These are phyloP conservation scores for Sylvilagus floridanus DNA, from an alignment of 2,797 vertebrate species.

Conservation along the genomic window DNA sequence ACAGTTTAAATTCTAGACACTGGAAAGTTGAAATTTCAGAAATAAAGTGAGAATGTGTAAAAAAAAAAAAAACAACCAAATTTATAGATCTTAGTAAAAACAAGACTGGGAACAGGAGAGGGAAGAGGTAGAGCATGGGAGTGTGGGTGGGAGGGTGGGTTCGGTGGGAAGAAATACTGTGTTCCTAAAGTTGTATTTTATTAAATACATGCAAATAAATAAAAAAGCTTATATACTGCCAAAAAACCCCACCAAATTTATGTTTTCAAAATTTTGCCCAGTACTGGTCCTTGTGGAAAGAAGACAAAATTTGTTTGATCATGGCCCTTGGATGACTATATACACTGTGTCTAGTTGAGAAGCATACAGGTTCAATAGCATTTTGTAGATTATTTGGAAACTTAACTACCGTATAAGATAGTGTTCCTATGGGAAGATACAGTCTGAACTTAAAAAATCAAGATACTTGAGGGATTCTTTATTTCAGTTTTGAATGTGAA, in stretches of 20 bases:
- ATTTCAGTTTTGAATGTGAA: constrained; percentile 53
- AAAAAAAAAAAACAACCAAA: too few species aligned
- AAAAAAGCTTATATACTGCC: too few species aligned
- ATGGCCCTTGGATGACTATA: background rate
- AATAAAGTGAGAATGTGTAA: background rate
- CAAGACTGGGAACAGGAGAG: too few species aligned
- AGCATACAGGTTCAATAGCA: background rate
- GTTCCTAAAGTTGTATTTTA: too few species aligned
- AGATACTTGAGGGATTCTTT: background rate
- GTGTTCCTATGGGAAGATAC: constrained; percentile 3
- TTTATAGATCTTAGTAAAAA: too few species aligned
- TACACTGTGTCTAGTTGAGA: background rate
- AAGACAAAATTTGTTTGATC: constrained; percentile 1
- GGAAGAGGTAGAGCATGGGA: too few species aligned
- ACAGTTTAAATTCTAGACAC: constrained; percentile 17
- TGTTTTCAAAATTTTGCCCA: constrained; percentile 46
- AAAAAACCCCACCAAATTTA: background rate
- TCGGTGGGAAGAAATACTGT: too few species aligned
- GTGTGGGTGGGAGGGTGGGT: too few species aligned
- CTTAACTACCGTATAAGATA: background rate
- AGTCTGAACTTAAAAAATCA: constrained; percentile 21
- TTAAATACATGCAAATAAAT: too few species aligned
- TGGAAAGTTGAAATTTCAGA: constrained; percentile 54
- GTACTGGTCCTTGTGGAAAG: background rate
- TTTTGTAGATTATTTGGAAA: constrained; percentile 6